Evolutionary conservation across 2,888 invertebrate species (phyloP).

Genomic region (Ophioninae sp.): DNA sequence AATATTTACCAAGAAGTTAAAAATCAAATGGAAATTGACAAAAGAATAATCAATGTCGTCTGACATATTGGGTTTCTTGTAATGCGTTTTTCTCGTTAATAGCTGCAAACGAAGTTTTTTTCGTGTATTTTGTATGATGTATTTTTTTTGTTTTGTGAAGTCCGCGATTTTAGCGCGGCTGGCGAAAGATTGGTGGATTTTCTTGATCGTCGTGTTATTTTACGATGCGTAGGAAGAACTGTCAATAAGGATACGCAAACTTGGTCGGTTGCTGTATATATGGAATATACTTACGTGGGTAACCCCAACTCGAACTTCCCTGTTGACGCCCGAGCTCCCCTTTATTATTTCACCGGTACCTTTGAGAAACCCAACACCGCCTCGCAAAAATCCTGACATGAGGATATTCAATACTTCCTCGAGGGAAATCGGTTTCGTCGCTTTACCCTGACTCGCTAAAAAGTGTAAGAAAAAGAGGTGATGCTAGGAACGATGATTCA

Average conservation of each 20-base stretch:
- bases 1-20: no score
- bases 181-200: no score
- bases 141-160: no score
- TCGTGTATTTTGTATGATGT: no score
- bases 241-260: background rate
- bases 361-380: slow-evolving; percentile 96
- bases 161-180: no score
- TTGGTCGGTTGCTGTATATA: background rate
- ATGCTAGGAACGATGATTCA: slow-evolving; percentile 26
- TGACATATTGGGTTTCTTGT: no score
- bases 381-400: slow-evolving; percentile 96
- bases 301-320: slow-evolving; percentile 98
- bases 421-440: slow-evolving; percentile 87
- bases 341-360: slow-evolving; percentile 97
- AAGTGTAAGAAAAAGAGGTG: slow-evolving; percentile 60
- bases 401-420: slow-evolving; percentile 96
- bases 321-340: slow-evolving; percentile 94
- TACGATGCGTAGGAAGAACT: background rate
- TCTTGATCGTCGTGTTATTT: no score
- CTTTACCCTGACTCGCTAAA: slow-evolving; percentile 84
- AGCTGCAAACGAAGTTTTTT: no score
- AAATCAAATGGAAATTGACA: no score
- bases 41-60: no score
- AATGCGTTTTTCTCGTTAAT: no score
- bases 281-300: slow-evolving; percentile 90